These are phyloP conservation scores for Bombus ignitus DNA, from an alignment of 1,140 invertebrate genomes.

Conservation along the genomic window DNA sequence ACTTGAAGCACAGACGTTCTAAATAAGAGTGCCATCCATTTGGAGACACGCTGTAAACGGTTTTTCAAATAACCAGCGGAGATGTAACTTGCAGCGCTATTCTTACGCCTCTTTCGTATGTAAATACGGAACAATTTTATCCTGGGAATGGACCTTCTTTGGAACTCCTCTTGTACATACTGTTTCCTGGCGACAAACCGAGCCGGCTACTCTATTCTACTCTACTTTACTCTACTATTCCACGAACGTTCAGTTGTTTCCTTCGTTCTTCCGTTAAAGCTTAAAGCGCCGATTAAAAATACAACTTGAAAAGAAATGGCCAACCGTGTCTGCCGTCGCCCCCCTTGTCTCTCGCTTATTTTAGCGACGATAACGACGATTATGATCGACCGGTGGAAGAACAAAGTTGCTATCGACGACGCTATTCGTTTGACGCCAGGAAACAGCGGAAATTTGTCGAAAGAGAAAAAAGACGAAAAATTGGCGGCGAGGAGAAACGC, in stretches of 20 bases:
- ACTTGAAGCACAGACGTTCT: slow-evolving; percentile 1
- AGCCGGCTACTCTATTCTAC: background rate
- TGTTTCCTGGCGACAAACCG: slow-evolving; percentile 43
- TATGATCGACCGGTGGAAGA: background rate
- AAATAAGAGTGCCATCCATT: slow-evolving; percentile 11
- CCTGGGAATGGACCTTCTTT: slow-evolving; percentile 49
- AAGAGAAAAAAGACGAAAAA: background rate
- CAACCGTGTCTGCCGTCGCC: background rate
- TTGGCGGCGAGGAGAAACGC: background rate
- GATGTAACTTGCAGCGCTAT: slow-evolving; percentile 23
- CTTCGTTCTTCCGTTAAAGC: background rate
- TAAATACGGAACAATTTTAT: slow-evolving; percentile 42
- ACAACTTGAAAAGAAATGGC: background rate
- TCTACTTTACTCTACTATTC: too few relatives aligned
- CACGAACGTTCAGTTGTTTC: background rate
- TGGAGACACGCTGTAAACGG: background rate
- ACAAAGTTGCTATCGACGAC: background rate
- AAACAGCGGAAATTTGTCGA: background rate
- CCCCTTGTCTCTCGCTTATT: too few relatives aligned
- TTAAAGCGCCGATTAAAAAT: background rate
- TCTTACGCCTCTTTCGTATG: slow-evolving; percentile 28
- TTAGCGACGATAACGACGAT: too few relatives aligned
- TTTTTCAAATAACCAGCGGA: background rate
- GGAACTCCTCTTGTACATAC: slow-evolving; percentile 21
- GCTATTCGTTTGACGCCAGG: slow-evolving; percentile 20